Base-by-base conservation (phyloP, 2,888 invertebrate genomes). In the Platynereis dumerilii region DNA sequence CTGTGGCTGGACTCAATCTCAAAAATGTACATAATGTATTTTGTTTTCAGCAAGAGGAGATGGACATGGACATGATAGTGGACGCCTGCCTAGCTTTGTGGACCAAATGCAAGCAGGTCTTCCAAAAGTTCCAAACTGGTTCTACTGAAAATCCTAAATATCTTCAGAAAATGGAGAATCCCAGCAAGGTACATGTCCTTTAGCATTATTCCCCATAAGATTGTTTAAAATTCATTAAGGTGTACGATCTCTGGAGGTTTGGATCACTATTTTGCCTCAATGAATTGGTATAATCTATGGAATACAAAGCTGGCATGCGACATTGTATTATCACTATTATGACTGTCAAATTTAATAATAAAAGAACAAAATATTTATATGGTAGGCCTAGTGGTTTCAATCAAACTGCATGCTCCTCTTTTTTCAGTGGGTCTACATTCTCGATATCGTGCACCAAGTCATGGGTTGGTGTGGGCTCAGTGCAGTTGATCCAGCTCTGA, bases 91-190 rank as follows among this genome's bases (percentile, higher is more conserved):
- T 83, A 44, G 75, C 78, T 44, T 69, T 84, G 65, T 84, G 84
- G 84, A 80, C 75, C 70, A 82, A 81, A 65, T 81, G 81, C 64
- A 83, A 83, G 69, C 71, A 72, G 7, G 74, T 82, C 45, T 82
- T 84, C 72, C 80, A 80, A 71, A 78, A 76, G 64, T 80, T 77
- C 65, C 83, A 84, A 74, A 83, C 81, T 29, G 83, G 83, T 2
- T 80, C 81, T 28, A 75, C 76, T 2, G 81, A 84, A 65, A 83
- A 80, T 59, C 75, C 77, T 5, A 76, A 77, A 62, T 83, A 82
- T 64, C 75, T 84, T 28, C 77, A 79, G 60, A 79, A 76, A 67
- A 81, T 83, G 78, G 81, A 82, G 52, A 80, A 81, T 67, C 79
- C 80, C 29, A 75, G 72, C 60, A 83, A 82, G 78, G 83, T 83